Conservation (phyloP, 1,140 invertebrate genomes). For the Steinernema khuongi region DNA sequence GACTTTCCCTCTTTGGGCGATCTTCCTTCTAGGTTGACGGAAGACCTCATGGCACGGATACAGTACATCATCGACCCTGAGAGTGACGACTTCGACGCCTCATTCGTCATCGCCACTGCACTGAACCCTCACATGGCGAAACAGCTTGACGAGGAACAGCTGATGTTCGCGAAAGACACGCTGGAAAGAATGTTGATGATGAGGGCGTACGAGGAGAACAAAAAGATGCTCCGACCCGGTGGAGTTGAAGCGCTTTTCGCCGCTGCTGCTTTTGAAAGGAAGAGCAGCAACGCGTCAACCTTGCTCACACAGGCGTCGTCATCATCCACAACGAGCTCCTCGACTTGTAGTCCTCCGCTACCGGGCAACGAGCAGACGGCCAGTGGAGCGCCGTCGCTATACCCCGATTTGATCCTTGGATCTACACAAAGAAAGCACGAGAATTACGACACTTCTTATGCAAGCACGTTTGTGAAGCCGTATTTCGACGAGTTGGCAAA, state of each 20-base stretch:
- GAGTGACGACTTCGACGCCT: constrained; percentile 31
- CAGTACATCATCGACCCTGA: constrained; percentile 34
- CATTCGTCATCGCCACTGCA: constrained; percentile 44
- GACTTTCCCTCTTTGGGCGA: constrained; percentile 6
- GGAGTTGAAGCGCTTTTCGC: constrained; percentile 41
- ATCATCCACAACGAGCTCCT: constrained; percentile 16
- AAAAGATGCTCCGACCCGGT: constrained; percentile 9
- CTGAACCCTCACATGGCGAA: constrained; percentile 45
- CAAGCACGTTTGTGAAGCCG: constrained; percentile 42
- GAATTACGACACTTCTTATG: constrained; percentile 27
- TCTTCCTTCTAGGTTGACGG: neutral
- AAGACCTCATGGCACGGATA: constrained; percentile 21
- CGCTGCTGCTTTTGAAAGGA: constrained; percentile 23
- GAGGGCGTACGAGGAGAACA: constrained; percentile 19
- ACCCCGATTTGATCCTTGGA: constrained; percentile 27
- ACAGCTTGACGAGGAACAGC: constrained; percentile 39
- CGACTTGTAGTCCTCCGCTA: constrained; percentile 20
- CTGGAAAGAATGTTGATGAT: constrained; percentile 40
- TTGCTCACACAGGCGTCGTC: constrained; percentile 18
- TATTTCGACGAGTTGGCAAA: constrained; percentile 46
- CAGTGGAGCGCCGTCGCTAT: neutral
- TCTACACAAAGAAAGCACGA: constrained; percentile 16
- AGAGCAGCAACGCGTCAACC: constrained; percentile 18
- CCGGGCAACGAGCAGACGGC: constrained; percentile 30
- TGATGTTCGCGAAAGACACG: constrained; percentile 31